Evolutionary conservation across 2,113 vertebrate species (phyloP).

Genomic region (Capra hircus): DNA sequence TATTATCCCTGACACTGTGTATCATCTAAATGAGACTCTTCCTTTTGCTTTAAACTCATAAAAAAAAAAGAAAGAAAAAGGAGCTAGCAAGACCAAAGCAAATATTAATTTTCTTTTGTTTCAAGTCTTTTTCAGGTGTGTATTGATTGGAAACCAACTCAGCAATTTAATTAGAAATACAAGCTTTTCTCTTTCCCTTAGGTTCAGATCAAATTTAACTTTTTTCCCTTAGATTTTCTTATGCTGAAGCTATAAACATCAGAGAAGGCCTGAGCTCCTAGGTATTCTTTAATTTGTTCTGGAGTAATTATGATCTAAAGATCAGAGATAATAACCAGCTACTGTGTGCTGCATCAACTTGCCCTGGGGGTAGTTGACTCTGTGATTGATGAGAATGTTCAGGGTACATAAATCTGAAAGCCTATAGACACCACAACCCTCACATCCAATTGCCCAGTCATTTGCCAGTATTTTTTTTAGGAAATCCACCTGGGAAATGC

Average conservation of each 20-base stretch:
- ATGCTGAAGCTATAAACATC: conserved; percentile 2
- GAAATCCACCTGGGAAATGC: background rate
- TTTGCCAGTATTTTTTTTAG: background rate
- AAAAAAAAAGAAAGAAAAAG: background rate
- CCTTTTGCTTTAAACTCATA: conserved; percentile 21
- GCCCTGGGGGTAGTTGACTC: background rate
- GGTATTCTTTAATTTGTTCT: conserved; percentile 29
- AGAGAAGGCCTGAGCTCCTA: conserved; percentile 1
- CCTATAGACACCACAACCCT: background rate
- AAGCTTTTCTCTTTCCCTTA: conserved; percentile 49
- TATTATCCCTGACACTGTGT: background rate
- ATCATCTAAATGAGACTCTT: conserved; percentile 10
- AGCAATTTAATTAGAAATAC: conserved; percentile 61
- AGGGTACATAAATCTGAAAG: background rate
- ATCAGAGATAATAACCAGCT: background rate
- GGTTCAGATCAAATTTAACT: conserved; percentile 48
- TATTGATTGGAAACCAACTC: conserved; percentile 58
- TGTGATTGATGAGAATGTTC: background rate
- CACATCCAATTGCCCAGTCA: background rate
- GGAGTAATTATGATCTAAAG: conserved; percentile 5
- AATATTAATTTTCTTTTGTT: conserved; percentile 58
- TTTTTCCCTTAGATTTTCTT: conserved; percentile 23
- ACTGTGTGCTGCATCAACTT: background rate
- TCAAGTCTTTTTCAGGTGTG: conserved; percentile 44
- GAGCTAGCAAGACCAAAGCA: conserved; percentile 40